These are phyloP conservation scores for Equus przewalskii DNA, from an alignment of 2,113 vertebrate species.

Conservation along the genomic window DNA sequence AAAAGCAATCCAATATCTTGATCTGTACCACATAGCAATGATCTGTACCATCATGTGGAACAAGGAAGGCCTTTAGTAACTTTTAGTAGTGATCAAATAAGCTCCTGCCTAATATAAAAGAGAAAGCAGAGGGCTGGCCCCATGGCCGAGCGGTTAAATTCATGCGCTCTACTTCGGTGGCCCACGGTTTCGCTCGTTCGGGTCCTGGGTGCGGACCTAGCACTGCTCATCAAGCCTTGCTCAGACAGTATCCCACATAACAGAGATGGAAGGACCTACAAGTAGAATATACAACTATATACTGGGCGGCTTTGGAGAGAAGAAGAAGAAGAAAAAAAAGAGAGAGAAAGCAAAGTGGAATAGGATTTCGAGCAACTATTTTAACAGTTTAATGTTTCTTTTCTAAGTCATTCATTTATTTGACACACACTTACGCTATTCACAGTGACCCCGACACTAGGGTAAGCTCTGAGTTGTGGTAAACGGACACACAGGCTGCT, in stretches of 20 bases:
- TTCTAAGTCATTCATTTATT: constrained; percentile 10
- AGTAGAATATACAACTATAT: no score
- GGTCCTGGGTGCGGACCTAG: no score
- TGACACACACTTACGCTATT: not conserved
- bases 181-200: no score
- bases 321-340: no score
- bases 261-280: no score
- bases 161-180: no score
- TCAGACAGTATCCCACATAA: no score
- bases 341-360: not conserved
- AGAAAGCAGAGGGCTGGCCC: not conserved
- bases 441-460: not conserved
- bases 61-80: not conserved
- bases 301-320: no score
- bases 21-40: not conserved
- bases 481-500: not conserved
- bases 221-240: no score
- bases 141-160: no score
- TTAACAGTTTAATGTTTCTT: not conserved
- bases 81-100: not conserved
- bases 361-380: not conserved
- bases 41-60: not conserved
- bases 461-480: not conserved
- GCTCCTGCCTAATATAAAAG: not conserved
- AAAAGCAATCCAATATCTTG: not conserved